Evolutionary conservation across 2,797 vertebrate genomes (phyloP), one percentile per base, ranked within the genome.

Genomic region (Acanthurus lineatus): DNA sequence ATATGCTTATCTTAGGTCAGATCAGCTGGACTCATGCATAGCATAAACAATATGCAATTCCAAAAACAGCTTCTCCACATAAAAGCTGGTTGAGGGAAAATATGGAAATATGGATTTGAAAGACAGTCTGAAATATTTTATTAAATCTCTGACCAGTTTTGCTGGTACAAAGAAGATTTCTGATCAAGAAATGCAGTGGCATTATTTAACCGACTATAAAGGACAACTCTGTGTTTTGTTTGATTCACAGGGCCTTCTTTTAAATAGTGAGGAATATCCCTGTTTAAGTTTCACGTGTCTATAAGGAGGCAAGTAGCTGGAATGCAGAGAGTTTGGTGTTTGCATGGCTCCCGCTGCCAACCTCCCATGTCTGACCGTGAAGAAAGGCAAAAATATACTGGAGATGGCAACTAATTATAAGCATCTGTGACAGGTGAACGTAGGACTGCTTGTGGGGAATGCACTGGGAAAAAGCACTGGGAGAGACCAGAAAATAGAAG

Each of bases 391-490:
- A 79, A 82, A 81, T 75, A 81, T 69, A 74, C 48, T 45, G 20
- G 60, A 69, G 56, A 69, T 67, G 56, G 77, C 73, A 49, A 54
- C 67, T 89, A 86, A 89, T 87, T 76, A 86, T 61, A 84, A 58
- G 32, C 45, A 63, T 71, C 59, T 60, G 16, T 90, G 85, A 86
- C 82, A 86, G 76, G 54, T 66, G 76, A 79, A 83, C 80, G 73
- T 61, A 76, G 69, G 76, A 76, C 65, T 67, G 48, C 48, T 77
- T 74, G 57, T 68, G 38, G 54, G 52, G 28, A 77, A 81, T 76
- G 69, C 47, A 67, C 60, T 3, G 0, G 70, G 60, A 28, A 64
- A 64, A 66, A 61, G 20, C 47, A 76, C 60, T 5, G 52, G 48
- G 42, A 32, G 32, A 69, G 59, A 67, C 49, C 22, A 52, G 38